Evolutionary conservation across 64 coral and sea anemone genomes (phyloP), one percentile per base, ranked within the genome.

Genomic region (Stylophora pistillata): DNA sequence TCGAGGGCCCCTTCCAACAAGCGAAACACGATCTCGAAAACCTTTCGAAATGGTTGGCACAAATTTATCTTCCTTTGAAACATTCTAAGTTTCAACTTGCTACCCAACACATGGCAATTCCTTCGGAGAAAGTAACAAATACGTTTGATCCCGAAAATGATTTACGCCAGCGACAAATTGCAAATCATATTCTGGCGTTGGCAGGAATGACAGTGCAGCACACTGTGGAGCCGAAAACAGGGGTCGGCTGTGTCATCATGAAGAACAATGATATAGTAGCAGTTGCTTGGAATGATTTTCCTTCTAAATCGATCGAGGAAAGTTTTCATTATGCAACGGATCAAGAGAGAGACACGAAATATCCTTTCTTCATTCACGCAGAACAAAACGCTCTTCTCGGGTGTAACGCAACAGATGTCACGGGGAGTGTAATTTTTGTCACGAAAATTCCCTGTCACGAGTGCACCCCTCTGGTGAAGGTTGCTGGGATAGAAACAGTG

Each of bases 341-440:
- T 82, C 30, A 62, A 23, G 78, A 82, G 34, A 63, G 78, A 31
- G 78, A 82, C 58, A 37, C 41, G 34, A 82, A 82, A 41, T 82
- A 82, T 65, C 78, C 78, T 15, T 64, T 65, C 31, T 82, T 82
- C 21, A 59, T 82, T 33, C 78, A 82, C 60, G 78, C 78, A 28
- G 78, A 82, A 37, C 78, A 82, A 82, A 65, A 82, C n/a, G 78
- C 78, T 64, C 78, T 82, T 82, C 78, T 82, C 18, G 23, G 11
- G 57, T 27, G 78, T 25, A 82, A 41, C 31, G 25, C 13, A 41
- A 29, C 60, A 70, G 80, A 84, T 53, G 13, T 84, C 34, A 47
- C 60, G 5, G 80, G 61, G 32, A 37, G 60, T 18, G 15, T 70
- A 9, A 34, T 82, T 5, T 82, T 82, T 82, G 78, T 82, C 58